Base-by-base conservation (phyloP, 2,797 vertebrate species). In the Pelochelys cantorii region DNA sequence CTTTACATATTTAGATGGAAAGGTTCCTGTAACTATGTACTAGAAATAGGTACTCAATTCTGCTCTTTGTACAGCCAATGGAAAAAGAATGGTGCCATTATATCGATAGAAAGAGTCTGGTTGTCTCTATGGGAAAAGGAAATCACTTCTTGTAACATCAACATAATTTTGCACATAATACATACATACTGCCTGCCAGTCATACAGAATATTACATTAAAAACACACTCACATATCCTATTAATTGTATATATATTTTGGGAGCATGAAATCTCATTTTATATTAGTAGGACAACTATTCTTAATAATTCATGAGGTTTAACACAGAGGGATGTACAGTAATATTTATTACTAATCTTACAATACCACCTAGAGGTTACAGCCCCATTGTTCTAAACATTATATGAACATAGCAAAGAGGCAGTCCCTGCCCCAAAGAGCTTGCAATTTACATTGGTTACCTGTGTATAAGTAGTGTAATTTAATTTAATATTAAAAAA, bases 391-490 rank as follows among this genome's bases (percentile, higher is more conserved):
- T 54, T 68, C n/a, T 62, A 71, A 9, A 18, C n/a, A 71, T 3
- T 71, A n/a, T 34, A 54, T 71, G 29, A 0, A 2, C 0, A 0
- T 52, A n/a, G 2, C 3, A 3, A 7, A 0, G n/a, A 27, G 17
- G 57, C 17, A 13, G 11, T 37, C 42, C 37, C 83, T 5, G 5
- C 0, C 0, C 1, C 83, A 52, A 11, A 0, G 27, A 42, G 18
- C 37, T 7, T 18, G 54, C 2, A 25, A 57, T 0, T 1, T 52
- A 29, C 52, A 77, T 52, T 15, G 7, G 25, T 52, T 52, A 52
- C 42, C 14, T 48, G 25, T 77, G 25, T 52, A 52, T 10, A 48
- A 77, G 5, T 42, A 42, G 22, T 25, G 6, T 77, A 80, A 80
- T 29, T 80, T 56, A 54, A 80, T 90, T 91, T 90, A 81, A 71